A percentile compares a stretch with the other conserved stretches of the same genome.
These are phyloP conservation scores for Chanos chanos DNA, from an alignment of 2,797 vertebrate genomes.

Conservation along the genomic window DNA sequence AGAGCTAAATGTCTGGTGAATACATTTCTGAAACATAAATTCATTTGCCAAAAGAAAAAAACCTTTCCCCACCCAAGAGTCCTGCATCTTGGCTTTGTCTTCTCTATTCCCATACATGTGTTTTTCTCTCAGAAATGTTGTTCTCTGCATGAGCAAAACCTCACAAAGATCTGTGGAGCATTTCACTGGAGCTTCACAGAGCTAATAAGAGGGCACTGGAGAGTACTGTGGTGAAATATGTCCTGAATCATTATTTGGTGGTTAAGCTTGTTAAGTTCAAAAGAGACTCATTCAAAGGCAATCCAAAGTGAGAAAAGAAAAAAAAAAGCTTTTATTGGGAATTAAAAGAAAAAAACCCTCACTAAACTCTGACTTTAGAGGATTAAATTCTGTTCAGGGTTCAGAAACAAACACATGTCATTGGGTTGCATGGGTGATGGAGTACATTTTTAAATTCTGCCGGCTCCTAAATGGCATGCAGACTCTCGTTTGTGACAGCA, in stretches of 20 bases:
- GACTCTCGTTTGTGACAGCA: slow-evolving; percentile 25
- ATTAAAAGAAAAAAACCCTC: slow-evolving; percentile 36
- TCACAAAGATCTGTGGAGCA: slow-evolving; percentile 57
- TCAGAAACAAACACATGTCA: too few species aligned
- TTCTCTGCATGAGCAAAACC: slow-evolving; percentile 58
- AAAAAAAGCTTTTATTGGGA: slow-evolving; percentile 36
- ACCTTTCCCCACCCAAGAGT: slow-evolving; percentile 37
- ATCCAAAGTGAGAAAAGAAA: slow-evolving; percentile 45
- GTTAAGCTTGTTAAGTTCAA: slow-evolving; percentile 72
- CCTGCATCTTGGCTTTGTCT: slow-evolving; percentile 53
- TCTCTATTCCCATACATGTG: slow-evolving; percentile 47
- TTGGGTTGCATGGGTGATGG: too few species aligned
- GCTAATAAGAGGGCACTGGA: slow-evolving; percentile 59
- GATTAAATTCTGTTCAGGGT: too few species aligned
- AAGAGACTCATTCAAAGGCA: slow-evolving; percentile 62
- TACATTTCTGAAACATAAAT: neutral
- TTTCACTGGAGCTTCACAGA: slow-evolving; percentile 60
- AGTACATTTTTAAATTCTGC: slow-evolving; percentile 39
- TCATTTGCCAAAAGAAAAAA: neutral
- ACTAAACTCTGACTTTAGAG: too few species aligned
- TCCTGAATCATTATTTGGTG: slow-evolving; percentile 66
- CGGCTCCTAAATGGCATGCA: slow-evolving; percentile 19
- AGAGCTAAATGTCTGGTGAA: too few species aligned
- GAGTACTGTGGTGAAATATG: slow-evolving; percentile 61
- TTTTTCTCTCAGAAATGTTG: slow-evolving; percentile 54